Percentiles rank a stretch among this genome's conserved stretches.
phyloP scores from a whole-genome alignment of 2,797 vertebrate species.

The Myotis vivesi region DNA sequence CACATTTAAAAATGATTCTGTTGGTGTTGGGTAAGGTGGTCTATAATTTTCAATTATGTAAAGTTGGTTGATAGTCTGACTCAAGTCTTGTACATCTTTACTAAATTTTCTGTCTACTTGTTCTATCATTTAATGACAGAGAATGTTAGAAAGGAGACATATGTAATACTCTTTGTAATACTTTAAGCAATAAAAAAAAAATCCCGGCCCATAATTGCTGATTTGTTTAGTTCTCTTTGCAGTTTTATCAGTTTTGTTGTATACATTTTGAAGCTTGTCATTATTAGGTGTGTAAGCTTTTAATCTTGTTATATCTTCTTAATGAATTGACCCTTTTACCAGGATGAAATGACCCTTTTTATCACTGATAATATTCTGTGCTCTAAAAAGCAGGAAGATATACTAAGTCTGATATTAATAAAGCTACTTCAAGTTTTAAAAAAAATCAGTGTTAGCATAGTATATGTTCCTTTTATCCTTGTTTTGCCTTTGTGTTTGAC shows the following conservation, averaged over 20 bases:
- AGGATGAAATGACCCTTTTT: background rate
- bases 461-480: background rate
- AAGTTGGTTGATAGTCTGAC: background rate
- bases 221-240: background rate
- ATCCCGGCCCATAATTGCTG: background rate
- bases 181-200: background rate
- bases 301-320: background rate
- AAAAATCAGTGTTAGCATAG: background rate
- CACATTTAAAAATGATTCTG: background rate
- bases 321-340: background rate
- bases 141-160: background rate
- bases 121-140: conserved; percentile 5
- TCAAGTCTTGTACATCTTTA: background rate
- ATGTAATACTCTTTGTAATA: no score
- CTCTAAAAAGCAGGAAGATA: conserved; percentile 4
- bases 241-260: conserved; percentile 29
- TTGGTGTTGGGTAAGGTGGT: background rate
- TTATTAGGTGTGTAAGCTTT: background rate
- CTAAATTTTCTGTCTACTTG: background rate
- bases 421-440: background rate
- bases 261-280: background rate
- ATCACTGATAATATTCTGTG: background rate
- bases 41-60: conserved; percentile 7
- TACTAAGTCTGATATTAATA: background rate
- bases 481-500: background rate